Conservation (phyloP, 2,797 vertebrate genomes). For the Sciurus carolinensis region DNA sequence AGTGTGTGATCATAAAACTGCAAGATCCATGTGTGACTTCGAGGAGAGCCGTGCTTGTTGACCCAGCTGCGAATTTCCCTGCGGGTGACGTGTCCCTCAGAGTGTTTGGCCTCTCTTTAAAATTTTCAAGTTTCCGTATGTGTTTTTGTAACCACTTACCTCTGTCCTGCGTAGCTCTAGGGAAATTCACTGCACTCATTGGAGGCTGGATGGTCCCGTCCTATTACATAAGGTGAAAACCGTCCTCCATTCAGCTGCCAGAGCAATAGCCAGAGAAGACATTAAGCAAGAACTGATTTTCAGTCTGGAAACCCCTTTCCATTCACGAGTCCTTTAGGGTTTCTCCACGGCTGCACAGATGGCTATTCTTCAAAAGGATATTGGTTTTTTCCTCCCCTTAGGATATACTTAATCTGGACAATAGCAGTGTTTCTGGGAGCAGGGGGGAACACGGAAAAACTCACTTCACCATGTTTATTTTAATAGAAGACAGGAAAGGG, state of each 20-base stretch:
- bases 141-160: slow-evolving; percentile 71
- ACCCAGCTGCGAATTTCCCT: slow-evolving; percentile 69
- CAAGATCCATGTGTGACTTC: neutral
- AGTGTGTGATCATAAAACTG: neutral
- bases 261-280: slow-evolving; percentile 12
- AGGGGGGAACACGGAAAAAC: slow-evolving; percentile 13
- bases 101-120: slow-evolving; percentile 63
- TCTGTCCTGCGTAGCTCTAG: slow-evolving; percentile 55
- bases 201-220: slow-evolving; percentile 66
- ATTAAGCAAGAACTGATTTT: slow-evolving; percentile 58
- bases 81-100: neutral
- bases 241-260: slow-evolving; percentile 47
- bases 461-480: slow-evolving; percentile 13
- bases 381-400: slow-evolving; percentile 18
- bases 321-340: slow-evolving; percentile 55
- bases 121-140: slow-evolving; percentile 16
- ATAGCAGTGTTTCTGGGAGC: slow-evolving; percentile 50
- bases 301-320: neutral
- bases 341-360: slow-evolving; percentile 35
- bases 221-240: slow-evolving; percentile 71
- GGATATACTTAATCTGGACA: slow-evolving; percentile 63
- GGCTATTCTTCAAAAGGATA: slow-evolving; percentile 67
- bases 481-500: neutral
- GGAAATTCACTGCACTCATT: slow-evolving; percentile 65
- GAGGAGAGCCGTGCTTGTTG: slow-evolving; percentile 12